Evolutionary conservation across 2,888 invertebrate genomes (phyloP).

Genomic region (Athripsodes cinereus): DNA sequence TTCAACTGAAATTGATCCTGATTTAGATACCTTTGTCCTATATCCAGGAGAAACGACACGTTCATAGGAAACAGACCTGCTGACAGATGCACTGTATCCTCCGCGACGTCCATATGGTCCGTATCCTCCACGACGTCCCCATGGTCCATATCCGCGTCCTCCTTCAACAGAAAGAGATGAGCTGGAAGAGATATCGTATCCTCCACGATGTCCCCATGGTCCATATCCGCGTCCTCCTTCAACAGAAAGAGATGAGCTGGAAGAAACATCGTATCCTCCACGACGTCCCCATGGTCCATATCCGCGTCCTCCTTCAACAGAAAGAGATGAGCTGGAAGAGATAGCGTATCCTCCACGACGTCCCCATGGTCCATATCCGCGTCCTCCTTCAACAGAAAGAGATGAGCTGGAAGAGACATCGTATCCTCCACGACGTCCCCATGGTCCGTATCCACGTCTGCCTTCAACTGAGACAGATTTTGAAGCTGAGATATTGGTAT

Average conservation of each 20-base stretch:
- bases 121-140: background rate
- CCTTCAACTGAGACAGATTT: conserved; percentile 9
- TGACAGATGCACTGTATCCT: too few relatives aligned
- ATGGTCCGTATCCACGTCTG: background rate
- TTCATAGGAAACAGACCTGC: too few relatives aligned
- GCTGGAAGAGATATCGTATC: background rate
- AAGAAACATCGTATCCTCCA: background rate
- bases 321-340: conserved; percentile 2
- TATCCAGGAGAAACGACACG: too few relatives aligned
- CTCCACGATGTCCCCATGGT: conserved; percentile 5
- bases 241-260: background rate
- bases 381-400: conserved; percentile 8
- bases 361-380: background rate
- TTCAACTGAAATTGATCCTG: too few relatives aligned
- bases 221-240: conserved; percentile 4
- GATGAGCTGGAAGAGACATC: background rate
- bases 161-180: background rate
- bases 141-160: background rate
- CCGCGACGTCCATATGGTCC: too few relatives aligned
- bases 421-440: background rate
- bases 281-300: background rate
- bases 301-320: conserved; percentile 8
- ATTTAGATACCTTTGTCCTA: too few relatives aligned
- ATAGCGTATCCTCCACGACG: background rate
- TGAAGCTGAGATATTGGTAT: background rate